Evolutionary conservation across 2,113 vertebrate species (phyloP).

Genomic region (Rhea pennata): DNA sequence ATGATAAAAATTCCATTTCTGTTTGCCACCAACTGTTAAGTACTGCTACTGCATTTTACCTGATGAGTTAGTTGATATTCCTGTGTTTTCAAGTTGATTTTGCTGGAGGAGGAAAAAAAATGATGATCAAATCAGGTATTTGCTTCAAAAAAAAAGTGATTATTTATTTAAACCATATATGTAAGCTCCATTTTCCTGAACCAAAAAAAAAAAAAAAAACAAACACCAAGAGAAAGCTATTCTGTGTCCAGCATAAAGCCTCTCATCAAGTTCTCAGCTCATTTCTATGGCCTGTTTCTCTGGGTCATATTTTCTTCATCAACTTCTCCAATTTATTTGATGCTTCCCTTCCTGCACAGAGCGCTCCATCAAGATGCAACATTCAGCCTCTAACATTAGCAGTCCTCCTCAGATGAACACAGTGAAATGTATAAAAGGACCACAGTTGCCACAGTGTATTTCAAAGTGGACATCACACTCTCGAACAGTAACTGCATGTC

Average conservation of each 20-base stretch:
- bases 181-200: neutral
- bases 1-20: neutral
- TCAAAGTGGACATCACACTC: fast-evolving
- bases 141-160: neutral
- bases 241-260: neutral
- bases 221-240: neutral
- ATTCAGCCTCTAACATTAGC: neutral
- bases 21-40: neutral
- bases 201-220: neutral
- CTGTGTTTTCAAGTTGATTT: neutral
- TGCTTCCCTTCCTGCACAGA: neutral
- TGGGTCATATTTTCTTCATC: neutral
- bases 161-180: neutral
- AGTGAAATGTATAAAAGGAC: neutral
- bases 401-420: neutral
- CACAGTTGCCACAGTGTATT: neutral
- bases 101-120: neutral
- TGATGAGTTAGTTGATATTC: neutral
- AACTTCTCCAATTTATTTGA: neutral
- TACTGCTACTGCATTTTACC: neutral
- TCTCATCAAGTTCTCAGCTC: neutral
- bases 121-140: neutral
- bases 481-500: neutral
- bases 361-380: neutral
- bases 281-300: neutral